A percentile compares a stretch with the other conserved stretches of the same genome.
These are phyloP conservation scores for Distichodus sexfasciatus DNA, from an alignment of 2,797 vertebrate genomes.

Conservation along the genomic window DNA sequence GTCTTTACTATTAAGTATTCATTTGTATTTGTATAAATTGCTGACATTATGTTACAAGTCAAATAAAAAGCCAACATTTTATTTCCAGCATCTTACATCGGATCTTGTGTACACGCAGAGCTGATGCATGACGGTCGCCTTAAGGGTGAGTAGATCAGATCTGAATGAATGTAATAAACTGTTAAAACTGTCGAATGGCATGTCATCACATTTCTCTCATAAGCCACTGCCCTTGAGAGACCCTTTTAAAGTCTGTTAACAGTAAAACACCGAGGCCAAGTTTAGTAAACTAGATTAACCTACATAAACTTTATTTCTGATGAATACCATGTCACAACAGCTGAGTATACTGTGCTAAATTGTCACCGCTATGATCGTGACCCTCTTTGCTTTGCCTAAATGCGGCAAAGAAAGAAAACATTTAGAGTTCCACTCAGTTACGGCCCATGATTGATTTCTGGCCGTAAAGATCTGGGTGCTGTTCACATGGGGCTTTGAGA, in stretches of 20 bases:
- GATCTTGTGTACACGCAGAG: constrained; percentile 35
- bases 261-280: neutral
- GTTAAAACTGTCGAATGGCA: too few species aligned
- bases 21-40: neutral
- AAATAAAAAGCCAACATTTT: neutral
- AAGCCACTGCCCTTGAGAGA: too few species aligned
- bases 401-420: constrained; percentile 48
- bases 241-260: neutral
- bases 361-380: constrained; percentile 42
- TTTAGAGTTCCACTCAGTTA: constrained; percentile 52
- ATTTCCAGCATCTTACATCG: constrained; percentile 54
- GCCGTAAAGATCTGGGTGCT: constrained; percentile 5
- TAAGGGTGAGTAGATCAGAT: constrained; percentile 51
- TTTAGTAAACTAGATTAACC: neutral
- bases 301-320: neutral
- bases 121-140: constrained; percentile 5
- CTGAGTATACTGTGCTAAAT: constrained; percentile 25
- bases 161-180: neutral
- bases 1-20: too few species aligned
- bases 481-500: constrained; percentile 57
- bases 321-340: constrained; percentile 18
- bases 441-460: constrained; percentile 55
- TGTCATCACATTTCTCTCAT: too few species aligned
- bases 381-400: constrained; percentile 33
- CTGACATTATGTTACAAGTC: neutral